A percentile compares a stretch with the other conserved stretches of the same genome.
phyloP scores from a whole-genome alignment of 1,140 invertebrate species.

The Drosophila saltans region DNA sequence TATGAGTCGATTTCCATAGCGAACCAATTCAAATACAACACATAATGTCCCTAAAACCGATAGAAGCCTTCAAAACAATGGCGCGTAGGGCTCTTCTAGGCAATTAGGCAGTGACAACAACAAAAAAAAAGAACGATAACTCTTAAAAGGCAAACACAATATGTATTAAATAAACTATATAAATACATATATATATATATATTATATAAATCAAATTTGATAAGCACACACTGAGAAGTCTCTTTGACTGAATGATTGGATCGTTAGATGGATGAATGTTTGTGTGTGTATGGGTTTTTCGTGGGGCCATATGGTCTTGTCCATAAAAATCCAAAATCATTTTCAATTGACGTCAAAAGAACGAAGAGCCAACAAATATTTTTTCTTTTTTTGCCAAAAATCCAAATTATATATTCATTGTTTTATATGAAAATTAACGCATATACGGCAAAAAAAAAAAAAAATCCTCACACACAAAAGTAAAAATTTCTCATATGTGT shows the following conservation, averaged over 20 bases:
- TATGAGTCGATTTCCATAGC: slow-evolving; percentile 3
- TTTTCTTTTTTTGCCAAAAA: slow-evolving; percentile 11
- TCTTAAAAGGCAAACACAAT: slow-evolving; percentile 34
- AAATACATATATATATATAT: background rate
- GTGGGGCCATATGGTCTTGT: slow-evolving; percentile 13
- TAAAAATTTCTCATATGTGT: slow-evolving; percentile 7
- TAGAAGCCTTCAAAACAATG: slow-evolving; percentile 14
- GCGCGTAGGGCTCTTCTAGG: slow-evolving; percentile 17
- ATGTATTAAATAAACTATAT: slow-evolving; percentile 4
- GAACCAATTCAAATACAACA: slow-evolving; percentile 19
- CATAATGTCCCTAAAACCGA: slow-evolving; percentile 12
- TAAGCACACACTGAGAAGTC: slow-evolving; percentile 24
- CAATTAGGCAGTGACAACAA: slow-evolving; percentile 56
- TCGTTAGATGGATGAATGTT: background rate
- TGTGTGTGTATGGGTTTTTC: slow-evolving; percentile 12
- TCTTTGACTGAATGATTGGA: background rate
- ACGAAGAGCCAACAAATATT: slow-evolving; percentile 33
- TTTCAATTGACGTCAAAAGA: slow-evolving; percentile 64
- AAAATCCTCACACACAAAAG: slow-evolving; percentile 23
- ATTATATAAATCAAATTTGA: slow-evolving; percentile 18
- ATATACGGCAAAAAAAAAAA: slow-evolving; percentile 51
- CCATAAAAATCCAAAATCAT: slow-evolving; percentile 27
- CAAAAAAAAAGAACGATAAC: slow-evolving; percentile 33
- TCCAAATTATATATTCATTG: slow-evolving; percentile 34
- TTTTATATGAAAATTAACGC: slow-evolving; percentile 67